Evolutionary conservation across 2,888 invertebrate genomes (phyloP).

Genomic region (Stenurella melanura): DNA sequence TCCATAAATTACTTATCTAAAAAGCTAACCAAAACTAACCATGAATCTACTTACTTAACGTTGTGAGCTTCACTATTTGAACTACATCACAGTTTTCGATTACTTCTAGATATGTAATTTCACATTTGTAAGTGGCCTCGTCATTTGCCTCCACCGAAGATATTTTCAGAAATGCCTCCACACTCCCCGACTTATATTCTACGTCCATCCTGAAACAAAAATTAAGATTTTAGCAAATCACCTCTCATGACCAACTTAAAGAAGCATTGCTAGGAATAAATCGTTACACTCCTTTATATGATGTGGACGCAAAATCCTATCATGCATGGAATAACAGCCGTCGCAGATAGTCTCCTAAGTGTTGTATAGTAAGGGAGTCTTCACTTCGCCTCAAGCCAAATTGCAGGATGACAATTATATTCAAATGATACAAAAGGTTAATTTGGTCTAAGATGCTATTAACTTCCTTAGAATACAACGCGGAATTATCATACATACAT

Average conservation of each 20-base stretch:
- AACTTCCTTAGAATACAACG: background rate
- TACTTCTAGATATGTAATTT: conserved; percentile 87
- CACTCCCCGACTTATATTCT: conserved; percentile 77
- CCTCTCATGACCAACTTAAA: background rate
- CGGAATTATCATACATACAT: background rate
- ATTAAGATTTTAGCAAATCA: background rate
- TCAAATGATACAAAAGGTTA: conserved; percentile 34
- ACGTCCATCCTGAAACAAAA: conserved; percentile 80
- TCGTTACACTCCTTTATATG: background rate
- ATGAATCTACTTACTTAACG: conserved; percentile 81
- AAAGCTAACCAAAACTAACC: no score
- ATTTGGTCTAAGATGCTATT: conserved; percentile 34
- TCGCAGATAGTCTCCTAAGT: conserved; percentile 14
- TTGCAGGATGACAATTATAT: conserved; percentile 23
- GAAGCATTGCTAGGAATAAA: background rate
- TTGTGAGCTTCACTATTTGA: conserved; percentile 86
- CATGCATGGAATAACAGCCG: conserved; percentile 10
- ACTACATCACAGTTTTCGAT: conserved; percentile 87
- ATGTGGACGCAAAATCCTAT: conserved; percentile 7
- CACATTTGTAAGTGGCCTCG: conserved; percentile 88
- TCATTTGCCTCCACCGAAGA: conserved; percentile 81
- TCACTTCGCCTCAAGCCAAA: conserved; percentile 20
- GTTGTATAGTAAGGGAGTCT: conserved; percentile 5
- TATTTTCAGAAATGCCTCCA: conserved; percentile 82
- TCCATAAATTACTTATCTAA: no score